Evolutionary conservation across 2,113 vertebrate species (phyloP).

Genomic region (Orycteropus afer): DNA sequence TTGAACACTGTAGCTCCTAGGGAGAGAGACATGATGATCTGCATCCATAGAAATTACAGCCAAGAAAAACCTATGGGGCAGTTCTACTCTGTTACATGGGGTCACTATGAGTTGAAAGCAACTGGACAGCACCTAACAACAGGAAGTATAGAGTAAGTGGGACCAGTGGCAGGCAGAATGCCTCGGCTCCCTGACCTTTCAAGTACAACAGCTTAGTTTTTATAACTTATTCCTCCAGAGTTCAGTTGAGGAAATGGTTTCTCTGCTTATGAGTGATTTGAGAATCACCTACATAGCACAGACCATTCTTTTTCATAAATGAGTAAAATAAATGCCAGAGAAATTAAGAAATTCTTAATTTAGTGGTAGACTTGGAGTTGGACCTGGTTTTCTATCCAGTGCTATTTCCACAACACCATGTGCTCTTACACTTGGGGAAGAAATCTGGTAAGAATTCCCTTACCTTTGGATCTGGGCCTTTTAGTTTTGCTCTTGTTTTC

Average conservation of each 20-base stretch:
- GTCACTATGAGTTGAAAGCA: too few relatives aligned
- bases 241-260: neutral
- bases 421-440: neutral
- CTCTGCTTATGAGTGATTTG: neutral
- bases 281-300: neutral
- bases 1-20: neutral
- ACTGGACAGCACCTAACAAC: too few relatives aligned
- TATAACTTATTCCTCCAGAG: neutral
- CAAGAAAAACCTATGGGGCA: neutral
- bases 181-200: too few relatives aligned
- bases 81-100: neutral
- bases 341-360: constrained; percentile 12
- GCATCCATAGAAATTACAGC: neutral
- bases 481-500: neutral
- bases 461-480: neutral
- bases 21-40: neutral
- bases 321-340: neutral
- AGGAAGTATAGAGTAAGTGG: neutral
- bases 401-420: neutral
- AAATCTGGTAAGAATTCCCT: neutral
- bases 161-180: neutral
- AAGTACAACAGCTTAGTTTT: neutral
- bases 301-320: neutral
- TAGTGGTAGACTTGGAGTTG: neutral
- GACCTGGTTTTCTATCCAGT: neutral